A percentile compares a stretch with the other conserved stretches of the same genome.
Evolutionary conservation across 2,797 vertebrate species (phyloP).

Genomic region (Myripristis jacobus): DNA sequence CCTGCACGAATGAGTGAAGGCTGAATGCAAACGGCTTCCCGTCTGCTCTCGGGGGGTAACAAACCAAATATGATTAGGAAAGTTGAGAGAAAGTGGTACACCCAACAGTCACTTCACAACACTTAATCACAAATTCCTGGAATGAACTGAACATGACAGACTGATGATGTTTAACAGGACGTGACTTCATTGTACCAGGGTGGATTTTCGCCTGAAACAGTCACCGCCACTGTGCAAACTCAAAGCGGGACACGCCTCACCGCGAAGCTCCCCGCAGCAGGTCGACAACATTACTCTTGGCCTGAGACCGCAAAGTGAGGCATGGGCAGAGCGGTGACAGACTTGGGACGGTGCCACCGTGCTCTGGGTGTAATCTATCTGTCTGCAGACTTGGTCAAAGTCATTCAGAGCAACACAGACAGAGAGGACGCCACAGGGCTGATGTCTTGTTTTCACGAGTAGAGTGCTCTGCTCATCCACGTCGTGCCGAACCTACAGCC

Average conservation of each 20-base stretch:
- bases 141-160: neutral
- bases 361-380: constrained; percentile 69
- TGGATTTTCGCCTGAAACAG: neutral
- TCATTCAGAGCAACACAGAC: constrained; percentile 29
- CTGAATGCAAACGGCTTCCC: too few relatives aligned
- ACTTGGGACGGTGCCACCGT: constrained; percentile 67
- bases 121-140: neutral
- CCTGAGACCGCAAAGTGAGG: constrained; percentile 46
- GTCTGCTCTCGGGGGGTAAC: too few relatives aligned
- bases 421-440: constrained; percentile 28
- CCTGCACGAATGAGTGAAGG: too few relatives aligned
- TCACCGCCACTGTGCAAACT: constrained; percentile 44
- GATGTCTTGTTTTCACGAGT: constrained; percentile 38
- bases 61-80: too few relatives aligned
- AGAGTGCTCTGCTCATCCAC: neutral
- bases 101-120: neutral
- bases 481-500: too few relatives aligned
- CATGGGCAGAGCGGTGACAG: constrained; percentile 53
- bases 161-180: neutral
- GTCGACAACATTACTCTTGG: constrained; percentile 76
- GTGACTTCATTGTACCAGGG: neutral
- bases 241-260: constrained; percentile 60
- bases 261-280: constrained; percentile 59
- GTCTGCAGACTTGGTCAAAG: constrained; percentile 44
- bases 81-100: constrained; percentile 23